Evolutionary conservation across 30 jellyfish, hydroid and myxozoan species (phyloP).

Genomic region (Pelagia noctiluca): DNA sequence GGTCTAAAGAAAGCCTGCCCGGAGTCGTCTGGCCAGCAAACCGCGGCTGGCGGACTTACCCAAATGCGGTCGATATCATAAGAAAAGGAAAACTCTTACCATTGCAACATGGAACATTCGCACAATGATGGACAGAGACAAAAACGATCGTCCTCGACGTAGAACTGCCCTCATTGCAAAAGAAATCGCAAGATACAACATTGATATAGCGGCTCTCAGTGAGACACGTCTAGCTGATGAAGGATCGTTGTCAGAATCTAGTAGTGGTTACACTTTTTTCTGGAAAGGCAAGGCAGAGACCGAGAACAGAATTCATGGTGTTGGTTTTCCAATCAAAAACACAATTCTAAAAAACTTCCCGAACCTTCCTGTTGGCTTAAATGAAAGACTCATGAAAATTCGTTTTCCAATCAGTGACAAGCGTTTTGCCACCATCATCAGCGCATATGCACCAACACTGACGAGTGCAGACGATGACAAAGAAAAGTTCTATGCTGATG

Average conservation of each 20-base stretch:
- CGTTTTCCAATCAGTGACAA: background rate
- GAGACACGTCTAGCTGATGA: conserved; percentile 21
- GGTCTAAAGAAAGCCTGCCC: background rate
- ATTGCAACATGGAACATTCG: conserved; percentile 20
- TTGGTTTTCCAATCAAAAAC: conserved; percentile 4
- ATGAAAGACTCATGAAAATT: conserved; percentile 2
- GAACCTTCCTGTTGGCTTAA: background rate
- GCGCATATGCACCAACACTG: conserved; percentile 30
- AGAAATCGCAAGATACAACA: conserved; percentile 12
- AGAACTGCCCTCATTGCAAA: conserved; percentile 7
- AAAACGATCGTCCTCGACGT: conserved; percentile 25
- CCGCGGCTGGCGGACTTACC: background rate
- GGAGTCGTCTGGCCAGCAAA: background rate
- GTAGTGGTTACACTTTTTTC: conserved; percentile 26
- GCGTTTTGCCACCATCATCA: background rate
- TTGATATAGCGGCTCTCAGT: conserved; percentile 47
- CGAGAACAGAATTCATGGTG: background rate
- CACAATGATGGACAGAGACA: conserved; percentile 2
- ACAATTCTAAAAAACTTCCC: conserved; percentile 8
- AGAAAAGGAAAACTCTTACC: background rate
- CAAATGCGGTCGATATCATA: no score
- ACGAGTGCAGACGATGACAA: background rate
- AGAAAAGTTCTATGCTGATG: background rate
- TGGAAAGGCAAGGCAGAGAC: conserved; percentile 11
- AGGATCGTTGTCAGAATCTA: background rate